phyloP scores from a whole-genome alignment of 1,140 invertebrate species.

The Pseudachorutes palmiensis region DNA sequence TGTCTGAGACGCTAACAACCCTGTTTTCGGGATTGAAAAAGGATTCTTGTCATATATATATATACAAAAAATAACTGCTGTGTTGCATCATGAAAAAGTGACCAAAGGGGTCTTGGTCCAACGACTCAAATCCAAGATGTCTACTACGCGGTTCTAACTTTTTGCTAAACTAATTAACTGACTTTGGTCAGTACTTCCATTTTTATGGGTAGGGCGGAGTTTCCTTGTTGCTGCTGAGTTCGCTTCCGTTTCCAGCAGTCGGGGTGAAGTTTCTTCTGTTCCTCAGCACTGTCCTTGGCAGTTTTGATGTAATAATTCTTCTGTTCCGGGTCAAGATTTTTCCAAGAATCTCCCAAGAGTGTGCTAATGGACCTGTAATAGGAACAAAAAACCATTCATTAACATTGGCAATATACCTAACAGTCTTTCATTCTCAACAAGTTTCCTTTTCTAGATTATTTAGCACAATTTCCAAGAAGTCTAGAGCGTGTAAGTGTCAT shows the following conservation, averaged over 20 bases:
- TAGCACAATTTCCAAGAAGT: no score
- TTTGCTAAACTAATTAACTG: neutral
- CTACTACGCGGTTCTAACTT: no score
- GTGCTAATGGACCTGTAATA: constrained; percentile 50
- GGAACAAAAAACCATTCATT: neutral
- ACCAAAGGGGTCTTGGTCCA: neutral
- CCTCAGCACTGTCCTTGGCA: constrained; percentile 47
- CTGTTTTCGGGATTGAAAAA: no score
- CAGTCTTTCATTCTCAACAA: no score
- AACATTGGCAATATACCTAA: no score
- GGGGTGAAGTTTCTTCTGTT: constrained; percentile 49
- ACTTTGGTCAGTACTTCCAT: constrained; percentile 1
- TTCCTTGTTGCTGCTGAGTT: constrained; percentile 36
- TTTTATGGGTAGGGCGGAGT: neutral
- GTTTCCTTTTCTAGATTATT: no score
- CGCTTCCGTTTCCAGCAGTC: constrained; percentile 54
- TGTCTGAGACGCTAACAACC: neutral
- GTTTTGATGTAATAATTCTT: constrained; percentile 44
- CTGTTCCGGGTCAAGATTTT: constrained; percentile 43
- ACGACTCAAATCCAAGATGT: neutral
- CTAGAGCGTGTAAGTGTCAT: neutral
- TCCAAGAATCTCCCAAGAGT: constrained; percentile 50
- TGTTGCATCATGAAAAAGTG: no score
- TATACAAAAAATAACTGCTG: neutral
- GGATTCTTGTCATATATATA: neutral